Conservation (phyloP, 2,888 invertebrate species). For the Uloborus plumipes region DNA sequence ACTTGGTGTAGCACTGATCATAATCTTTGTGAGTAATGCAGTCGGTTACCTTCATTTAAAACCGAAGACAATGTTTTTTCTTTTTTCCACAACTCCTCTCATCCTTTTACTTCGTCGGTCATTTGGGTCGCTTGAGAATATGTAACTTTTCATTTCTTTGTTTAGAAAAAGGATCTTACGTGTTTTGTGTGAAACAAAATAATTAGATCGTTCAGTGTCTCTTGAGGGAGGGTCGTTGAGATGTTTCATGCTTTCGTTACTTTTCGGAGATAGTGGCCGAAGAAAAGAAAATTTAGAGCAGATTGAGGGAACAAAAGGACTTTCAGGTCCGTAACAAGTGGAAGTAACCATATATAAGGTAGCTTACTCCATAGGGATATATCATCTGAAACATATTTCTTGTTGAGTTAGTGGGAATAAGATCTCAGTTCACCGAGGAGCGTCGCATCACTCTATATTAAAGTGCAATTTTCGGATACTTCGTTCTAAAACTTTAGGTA, state of each 20-base stretch:
- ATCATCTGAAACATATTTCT: not conserved
- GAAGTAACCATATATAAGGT: not conserved
- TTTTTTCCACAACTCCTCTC: too few relatives aligned
- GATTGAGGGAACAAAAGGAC: conserved; percentile 10
- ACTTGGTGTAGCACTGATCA: not conserved
- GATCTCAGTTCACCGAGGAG: not conserved
- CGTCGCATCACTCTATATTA: not conserved
- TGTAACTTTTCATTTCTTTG: conserved; percentile 36
- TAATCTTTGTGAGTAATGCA: conserved; percentile 2
- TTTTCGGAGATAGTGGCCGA: conserved; percentile 33
- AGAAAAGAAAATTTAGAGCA: conserved; percentile 35
- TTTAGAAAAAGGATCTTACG: conserved; percentile 43
- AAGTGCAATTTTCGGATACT: not conserved
- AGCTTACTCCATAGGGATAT: not conserved
- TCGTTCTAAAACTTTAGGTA: not conserved
- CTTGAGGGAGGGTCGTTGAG: conserved; percentile 19
- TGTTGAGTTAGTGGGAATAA: not conserved
- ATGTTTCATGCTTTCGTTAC: conserved; percentile 56
- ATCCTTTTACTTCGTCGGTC: conserved; percentile 19
- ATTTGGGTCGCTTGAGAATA: conserved; percentile 51
- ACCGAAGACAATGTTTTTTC: conserved; percentile 31
- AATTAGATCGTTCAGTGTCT: conserved; percentile 60
- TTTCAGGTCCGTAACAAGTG: not conserved
- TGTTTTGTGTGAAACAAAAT: conserved; percentile 25
- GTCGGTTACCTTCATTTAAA: conserved; percentile 18